Base-by-base conservation (phyloP, 2,888 invertebrate genomes). In the Drosophila gaucha region DNA sequence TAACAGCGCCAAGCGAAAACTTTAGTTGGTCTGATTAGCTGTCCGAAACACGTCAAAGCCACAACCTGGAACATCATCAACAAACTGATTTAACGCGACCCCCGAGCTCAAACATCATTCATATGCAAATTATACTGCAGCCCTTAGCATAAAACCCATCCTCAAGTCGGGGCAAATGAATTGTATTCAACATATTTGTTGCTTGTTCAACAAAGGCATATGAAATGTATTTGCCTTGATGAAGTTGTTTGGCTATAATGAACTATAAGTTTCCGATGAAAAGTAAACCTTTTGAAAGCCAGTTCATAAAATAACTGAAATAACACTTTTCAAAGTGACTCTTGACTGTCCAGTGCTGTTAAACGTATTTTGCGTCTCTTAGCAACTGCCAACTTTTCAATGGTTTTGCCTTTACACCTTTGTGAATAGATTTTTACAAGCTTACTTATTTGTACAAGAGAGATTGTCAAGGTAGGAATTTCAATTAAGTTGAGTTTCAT, bases 91-190 rank as follows among this genome's bases (percentile, higher is more conserved):
- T 57, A 6, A 16, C 57, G 70, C 44, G 28, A 9, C 28, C 31
- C 31, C 5, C 0, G 22, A 14, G 64, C 36, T 26, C 10, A 6
- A 35, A 54, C 30, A 22, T 50, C 47, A 72, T 73, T 76, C 66
- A 73, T 66, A 76, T 73, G 72, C 77, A 72, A 73, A 72, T 73
- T 72, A 18, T 20, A 26, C 12, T 56, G 41, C 35, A 43, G 28
- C 18, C 20, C 28, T 31, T n/a, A 6, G 39, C 39, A 9, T 54
- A 12, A 33, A 14, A 22, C 1, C 20, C 26, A 47, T 20, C 22
- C 14, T n/a, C n/a, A n/a, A n/a, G n/a, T n/a, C n/a, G n/a, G n/a
- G n/a, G n/a, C n/a, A n/a, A n/a, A n/a, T n/a, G n/a, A 59, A 44
- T 38, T 20, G 47, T 49, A 18, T 44, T 58, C 41, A 49, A 30